phyloP scores from a whole-genome alignment of 2,113 vertebrate genomes.

The Engraulis encrasicolus region DNA sequence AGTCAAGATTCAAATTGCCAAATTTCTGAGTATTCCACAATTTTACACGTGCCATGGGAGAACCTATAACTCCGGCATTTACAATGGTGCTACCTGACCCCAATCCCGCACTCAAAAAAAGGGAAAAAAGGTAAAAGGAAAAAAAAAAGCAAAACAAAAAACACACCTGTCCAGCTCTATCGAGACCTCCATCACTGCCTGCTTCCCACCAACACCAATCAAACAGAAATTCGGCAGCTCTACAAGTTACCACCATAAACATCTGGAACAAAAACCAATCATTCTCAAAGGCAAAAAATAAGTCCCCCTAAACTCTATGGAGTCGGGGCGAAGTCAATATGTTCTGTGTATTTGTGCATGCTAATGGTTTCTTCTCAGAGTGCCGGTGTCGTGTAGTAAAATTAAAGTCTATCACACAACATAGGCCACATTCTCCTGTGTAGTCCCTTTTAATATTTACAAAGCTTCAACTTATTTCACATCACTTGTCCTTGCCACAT shows the following conservation, averaged over 20 bases:
- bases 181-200: slow-evolving; percentile 58
- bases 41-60: slow-evolving; percentile 83
- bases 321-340: slow-evolving; percentile 52
- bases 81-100: slow-evolving; percentile 65
- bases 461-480: slow-evolving; percentile 94
- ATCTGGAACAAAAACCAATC: slow-evolving; percentile 64
- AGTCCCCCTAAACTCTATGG: slow-evolving; percentile 49
- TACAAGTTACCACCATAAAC: slow-evolving; percentile 64
- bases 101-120: slow-evolving; percentile 42
- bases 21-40: slow-evolving; percentile 77
- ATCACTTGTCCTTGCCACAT: slow-evolving; percentile 75
- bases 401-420: slow-evolving; percentile 66
- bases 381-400: slow-evolving; percentile 51
- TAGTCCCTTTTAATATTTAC: slow-evolving; percentile 92
- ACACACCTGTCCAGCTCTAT: slow-evolving; percentile 49
- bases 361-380: slow-evolving; percentile 53
- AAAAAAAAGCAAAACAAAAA: neutral
- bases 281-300: slow-evolving; percentile 43
- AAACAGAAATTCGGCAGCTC: slow-evolving; percentile 62
- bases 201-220: slow-evolving; percentile 60
- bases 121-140: no score
- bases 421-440: slow-evolving; percentile 76
- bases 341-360: slow-evolving; percentile 9
- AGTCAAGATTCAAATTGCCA: slow-evolving; percentile 76
- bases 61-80: slow-evolving; percentile 68